A percentile compares a stretch with the other conserved stretches of the same genome.
Conservation (phyloP, 2,888 invertebrate species). For the Sphaerophoria taeniata region DNA sequence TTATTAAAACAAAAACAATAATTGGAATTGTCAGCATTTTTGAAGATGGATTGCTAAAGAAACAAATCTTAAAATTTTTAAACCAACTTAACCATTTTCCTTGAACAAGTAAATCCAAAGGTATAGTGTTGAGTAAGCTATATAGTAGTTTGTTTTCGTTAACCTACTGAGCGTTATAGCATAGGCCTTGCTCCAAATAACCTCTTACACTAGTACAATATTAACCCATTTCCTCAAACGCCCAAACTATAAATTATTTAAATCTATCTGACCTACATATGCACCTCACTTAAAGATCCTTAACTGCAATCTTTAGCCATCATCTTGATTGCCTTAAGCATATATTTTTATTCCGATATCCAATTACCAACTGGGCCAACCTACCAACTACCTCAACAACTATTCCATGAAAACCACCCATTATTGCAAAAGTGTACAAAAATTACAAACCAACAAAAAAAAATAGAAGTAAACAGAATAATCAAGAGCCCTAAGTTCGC, state of each 20-base stretch:
- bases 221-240: not conserved
- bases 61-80: too few species aligned
- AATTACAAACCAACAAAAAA: conserved; percentile 18
- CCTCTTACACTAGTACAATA: conserved; percentile 13
- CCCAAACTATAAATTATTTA: conserved; percentile 36
- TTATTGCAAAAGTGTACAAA: conserved; percentile 27
- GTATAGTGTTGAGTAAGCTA: too few species aligned
- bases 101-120: too few species aligned
- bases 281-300: conserved; percentile 43
- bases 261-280: conserved; percentile 54
- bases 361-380: conserved; percentile 33
- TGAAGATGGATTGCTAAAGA: too few species aligned
- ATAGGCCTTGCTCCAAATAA: not conserved
- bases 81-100: too few species aligned
- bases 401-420: conserved; percentile 21
- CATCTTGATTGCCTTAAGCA: conserved; percentile 6
- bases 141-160: too few species aligned
- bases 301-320: conserved; percentile 29
- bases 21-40: too few species aligned
- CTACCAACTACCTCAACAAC: conserved; percentile 12
- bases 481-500: conserved; percentile 38
- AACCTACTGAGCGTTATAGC: too few species aligned
- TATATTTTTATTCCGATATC: conserved; percentile 7
- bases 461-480: conserved; percentile 9
- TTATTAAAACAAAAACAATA: too few species aligned